Evolutionary conservation across 1,140 invertebrate species (phyloP), one percentile per base, ranked within the genome.

Genomic region (Chrysopa pallens): DNA sequence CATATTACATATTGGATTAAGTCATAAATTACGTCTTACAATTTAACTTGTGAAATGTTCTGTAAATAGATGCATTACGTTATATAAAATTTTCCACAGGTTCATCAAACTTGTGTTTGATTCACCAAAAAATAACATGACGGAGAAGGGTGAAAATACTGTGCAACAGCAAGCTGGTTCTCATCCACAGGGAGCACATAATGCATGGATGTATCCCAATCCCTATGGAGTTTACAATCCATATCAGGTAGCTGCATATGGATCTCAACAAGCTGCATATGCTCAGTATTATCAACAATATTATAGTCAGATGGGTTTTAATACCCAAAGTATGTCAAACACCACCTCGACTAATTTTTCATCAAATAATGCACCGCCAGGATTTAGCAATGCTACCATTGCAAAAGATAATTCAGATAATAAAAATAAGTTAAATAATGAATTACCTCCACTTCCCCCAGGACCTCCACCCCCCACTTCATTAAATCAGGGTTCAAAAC

Each of bases 171-270:
- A 33, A 33, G 31, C 31, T 33, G 31, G 31, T 11, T 23, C 17
- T 5, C 31, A 9, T 33, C 31, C 48, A 37, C 48, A 37, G 51
- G 49, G 36, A 50, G 71, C 66, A 46, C 58, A 57, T 46, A 58
- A 60, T 50, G 52, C 56, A 36, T 66, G 60, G 61, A 63, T 67
- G 56, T 64, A 64, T 46, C 56, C 57, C 43, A 47, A 60, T 14
- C 64, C 67, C 47, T 59, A 62, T 33, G 61, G 61, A 47, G 53
- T 55, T 45, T 68, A 68, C 47, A 61, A 61, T 47, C 54, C 54
- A 27, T 62, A 59, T 51, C 57, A 60, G 42, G 58, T 56, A 48
- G 7, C 40, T 12, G 17, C 40, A 15, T 28, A 31, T 29, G 17
- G 17, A 23, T 29, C 17, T 41, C 13, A 41, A 9, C 17, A 23